Percentiles rank a stretch among this genome's conserved stretches.
phyloP scores from a whole-genome alignment of 2,888 invertebrate species.

The Malachius bipustulatus region DNA sequence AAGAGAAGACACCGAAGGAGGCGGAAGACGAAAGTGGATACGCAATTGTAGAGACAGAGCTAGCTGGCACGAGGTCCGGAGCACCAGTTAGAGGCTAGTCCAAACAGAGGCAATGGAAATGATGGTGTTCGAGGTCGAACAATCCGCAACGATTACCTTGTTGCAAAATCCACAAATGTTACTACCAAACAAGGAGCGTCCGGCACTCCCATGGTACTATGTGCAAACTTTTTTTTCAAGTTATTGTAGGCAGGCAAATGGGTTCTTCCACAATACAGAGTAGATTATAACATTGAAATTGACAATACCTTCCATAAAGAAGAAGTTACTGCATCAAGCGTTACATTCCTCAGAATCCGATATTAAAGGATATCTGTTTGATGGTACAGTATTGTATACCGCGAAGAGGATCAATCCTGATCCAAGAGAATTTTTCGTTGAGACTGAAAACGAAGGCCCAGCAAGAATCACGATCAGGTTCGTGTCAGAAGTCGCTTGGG shows the following conservation, averaged over 20 bases:
- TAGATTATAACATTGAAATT: constrained; percentile 61
- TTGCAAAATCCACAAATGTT: constrained; percentile 19
- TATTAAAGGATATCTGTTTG: constrained; percentile 53
- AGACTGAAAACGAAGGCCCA: constrained; percentile 25
- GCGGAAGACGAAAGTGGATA: too few species aligned
- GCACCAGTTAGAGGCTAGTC: too few species aligned
- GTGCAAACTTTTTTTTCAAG: constrained; percentile 60
- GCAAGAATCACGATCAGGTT: constrained; percentile 45
- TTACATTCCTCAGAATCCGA: constrained; percentile 19
- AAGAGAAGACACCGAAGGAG: too few species aligned
- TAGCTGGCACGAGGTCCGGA: too few species aligned
- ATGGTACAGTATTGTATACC: constrained; percentile 60
- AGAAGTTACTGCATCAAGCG: constrained; percentile 39
- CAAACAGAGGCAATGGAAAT: constrained; percentile 20
- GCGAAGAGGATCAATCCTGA: constrained; percentile 45
- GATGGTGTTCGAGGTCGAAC: constrained; percentile 26
- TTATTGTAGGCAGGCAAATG: constrained; percentile 54
- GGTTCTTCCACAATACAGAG: constrained; percentile 63
- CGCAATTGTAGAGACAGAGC: too few species aligned
- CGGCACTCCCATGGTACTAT: constrained; percentile 41
- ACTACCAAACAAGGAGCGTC: constrained; percentile 24
- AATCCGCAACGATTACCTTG: constrained; percentile 21
- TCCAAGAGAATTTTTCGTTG: constrained; percentile 47
- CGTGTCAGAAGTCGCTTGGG: constrained; percentile 51
- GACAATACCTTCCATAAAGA: constrained; percentile 51